Base-by-base conservation (phyloP, 2,888 invertebrate species). In the Suillia variegata region DNA sequence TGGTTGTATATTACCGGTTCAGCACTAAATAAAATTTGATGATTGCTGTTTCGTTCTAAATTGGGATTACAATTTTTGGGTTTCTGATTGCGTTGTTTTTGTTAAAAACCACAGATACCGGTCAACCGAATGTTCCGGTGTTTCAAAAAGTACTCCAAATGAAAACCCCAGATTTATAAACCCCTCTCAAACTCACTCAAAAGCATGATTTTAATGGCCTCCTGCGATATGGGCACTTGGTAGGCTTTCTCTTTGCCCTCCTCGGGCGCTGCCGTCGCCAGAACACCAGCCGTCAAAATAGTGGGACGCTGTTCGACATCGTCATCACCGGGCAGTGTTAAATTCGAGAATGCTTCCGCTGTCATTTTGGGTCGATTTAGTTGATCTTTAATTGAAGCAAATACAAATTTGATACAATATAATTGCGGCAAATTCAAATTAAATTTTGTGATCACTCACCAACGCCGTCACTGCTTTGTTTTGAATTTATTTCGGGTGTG, bases 171-270 rank as follows among this genome's bases (percentile, higher is more conserved):
- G n/a, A n/a, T n/a, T n/a, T n/a, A n/a, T 38, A 38, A 38, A 38
- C n/a, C 4, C 38, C 13, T n/a, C 38, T 4, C 38, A 6, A 47
- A 33, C 71, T 74, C 62, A 82, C 82, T 78, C 65, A 82, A 78
- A 49, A 82, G 70, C 61, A 81, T 66, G 18, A 74, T 74, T 63
- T 82, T 77, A 33, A 82, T 80, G 58, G 76, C 70, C 52, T 81
- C 76, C 62, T 76, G 75, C 53, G 80, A 78, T 47, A 81, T 76
- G 51, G 76, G 71, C 62, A 79, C 79, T 63, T 80, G 73, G 66
- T 80, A 75, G 26, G 75, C 63, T 57, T 73, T 69, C 62, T 76
- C 77, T 20, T 62, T 56, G n/a, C 66, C 70, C n/a, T 52, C n/a
- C 54, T 22, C 31, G 63, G 10, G 34, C 34, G 58, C 52, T n/a